A percentile compares a stretch with the other conserved stretches of the same genome.
These are phyloP conservation scores for Penelope pileata DNA, from an alignment of 2,113 vertebrate species.

Conservation along the genomic window DNA sequence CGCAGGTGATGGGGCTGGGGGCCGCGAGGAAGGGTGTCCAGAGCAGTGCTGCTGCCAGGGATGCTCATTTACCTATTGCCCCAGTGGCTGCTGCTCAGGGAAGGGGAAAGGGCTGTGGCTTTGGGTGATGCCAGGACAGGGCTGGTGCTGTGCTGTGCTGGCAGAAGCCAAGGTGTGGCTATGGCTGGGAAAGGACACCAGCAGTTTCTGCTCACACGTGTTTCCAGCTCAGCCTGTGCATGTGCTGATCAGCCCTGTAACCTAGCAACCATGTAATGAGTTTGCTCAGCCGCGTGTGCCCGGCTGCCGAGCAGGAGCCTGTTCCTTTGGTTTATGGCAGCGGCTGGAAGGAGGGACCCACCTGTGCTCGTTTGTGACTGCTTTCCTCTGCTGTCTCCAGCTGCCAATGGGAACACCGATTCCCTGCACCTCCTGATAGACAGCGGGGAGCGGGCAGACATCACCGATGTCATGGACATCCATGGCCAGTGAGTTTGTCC, in stretches of 20 bases:
- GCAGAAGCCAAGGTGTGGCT: background rate
- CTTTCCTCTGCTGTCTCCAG: slow-evolving; percentile 62
- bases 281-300: background rate
- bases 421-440: slow-evolving; percentile 93
- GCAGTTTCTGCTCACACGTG: background rate
- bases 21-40: accelerated
- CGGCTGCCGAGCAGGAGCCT: background rate
- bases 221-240: background rate
- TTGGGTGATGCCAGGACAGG: background rate
- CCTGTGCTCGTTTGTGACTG: accelerated
- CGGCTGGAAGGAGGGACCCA: background rate
- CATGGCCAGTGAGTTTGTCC: slow-evolving; percentile 88
- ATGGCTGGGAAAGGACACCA: background rate
- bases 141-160: background rate
- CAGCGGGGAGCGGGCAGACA: slow-evolving; percentile 84
- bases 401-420: slow-evolving; percentile 91
- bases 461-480: slow-evolving; percentile 88
- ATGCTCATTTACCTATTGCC: accelerated
- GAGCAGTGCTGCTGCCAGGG: background rate
- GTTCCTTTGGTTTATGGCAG: background rate
- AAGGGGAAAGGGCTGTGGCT: background rate
- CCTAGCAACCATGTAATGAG: background rate
- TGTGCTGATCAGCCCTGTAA: background rate
- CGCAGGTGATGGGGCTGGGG: slow-evolving; percentile 80
- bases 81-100: background rate